Base-by-base conservation (phyloP, 2,888 invertebrate genomes). In the Parthenolecanium corni region DNA sequence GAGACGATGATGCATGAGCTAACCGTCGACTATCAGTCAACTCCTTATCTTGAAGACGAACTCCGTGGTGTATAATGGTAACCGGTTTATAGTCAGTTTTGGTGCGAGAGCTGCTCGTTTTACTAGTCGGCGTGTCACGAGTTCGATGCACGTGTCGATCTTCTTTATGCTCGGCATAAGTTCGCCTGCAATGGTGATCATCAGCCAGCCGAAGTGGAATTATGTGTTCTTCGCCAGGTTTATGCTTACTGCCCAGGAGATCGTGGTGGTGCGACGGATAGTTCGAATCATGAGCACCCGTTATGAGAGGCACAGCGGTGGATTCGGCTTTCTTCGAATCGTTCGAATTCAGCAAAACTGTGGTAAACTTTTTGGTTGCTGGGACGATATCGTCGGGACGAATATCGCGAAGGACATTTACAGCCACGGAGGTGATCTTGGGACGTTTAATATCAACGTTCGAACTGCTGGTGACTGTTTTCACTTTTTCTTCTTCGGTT, bases 381-480 rank as follows among this genome's bases (percentile, higher is more conserved):
- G n/a, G 4, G 16, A 6, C 5, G 1, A 31, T 20, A 24, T 57
- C 24, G 11, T 36, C 31, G 31, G 14, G 11, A 9, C 1, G 18
- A 24, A 1, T 3, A 6, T 38, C 25, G 1, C 3, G 16, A 6
- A 21, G 18, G 3, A 51, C n/a, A n/a, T 61, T 38, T 6, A 40
- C 23, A n/a, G 24, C 38, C 1, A 61, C 14, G 2, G 49, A 40
- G 6, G 61, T 21, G 38, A 49, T 51, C n/a, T 49, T 61, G 21
- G 49, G 61, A n/a, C 40, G 31, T 51, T 61, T 61, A 3, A 61
- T 20, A 6, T 61, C 61, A 1, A 23, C 49, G 14, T 49, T 49
- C 1, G 40, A 18, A 12, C 16, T 12, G 16, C 49, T 49, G 14
- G 51, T 18, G n/a, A 51, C 40, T n/a, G 36, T 61, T 21, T 24